A percentile compares a stretch with the other conserved stretches of the same genome.
Evolutionary conservation across 2,113 vertebrate genomes (phyloP).

Genomic region (Orcinus orca): DNA sequence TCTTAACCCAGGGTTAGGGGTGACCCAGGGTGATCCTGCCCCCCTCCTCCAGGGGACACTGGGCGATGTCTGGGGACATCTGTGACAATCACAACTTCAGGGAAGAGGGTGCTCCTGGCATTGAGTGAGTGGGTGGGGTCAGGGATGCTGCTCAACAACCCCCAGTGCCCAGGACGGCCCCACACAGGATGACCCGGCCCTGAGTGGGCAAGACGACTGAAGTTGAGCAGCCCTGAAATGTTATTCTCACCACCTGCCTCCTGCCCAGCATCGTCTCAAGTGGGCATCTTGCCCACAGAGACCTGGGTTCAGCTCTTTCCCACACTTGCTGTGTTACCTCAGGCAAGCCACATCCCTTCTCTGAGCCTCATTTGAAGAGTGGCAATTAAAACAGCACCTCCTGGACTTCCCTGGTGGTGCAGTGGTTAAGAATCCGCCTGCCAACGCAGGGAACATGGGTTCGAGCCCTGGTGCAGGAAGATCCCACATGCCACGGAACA

Average conservation of each 20-base stretch:
- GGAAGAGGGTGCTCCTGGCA: not conserved
- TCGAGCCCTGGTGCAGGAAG: no score
- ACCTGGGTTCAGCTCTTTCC: not conserved
- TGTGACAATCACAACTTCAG: no score
- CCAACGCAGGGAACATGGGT: no score
- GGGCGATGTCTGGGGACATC: not conserved
- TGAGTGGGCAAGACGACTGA: not conserved
- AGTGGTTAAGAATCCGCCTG: no score
- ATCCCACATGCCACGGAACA: no score
- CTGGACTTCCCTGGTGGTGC: no score
- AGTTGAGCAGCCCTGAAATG: not conserved
- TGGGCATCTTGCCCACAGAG: not conserved
- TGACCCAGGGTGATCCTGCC: rapidly evolving
- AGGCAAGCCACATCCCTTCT: not conserved
- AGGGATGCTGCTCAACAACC: rapidly evolving
- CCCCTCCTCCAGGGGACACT: not conserved
- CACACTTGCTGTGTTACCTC: not conserved
- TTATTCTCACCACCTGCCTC: not conserved
- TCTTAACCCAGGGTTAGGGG: not conserved
- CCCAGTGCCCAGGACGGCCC: rapidly evolving
- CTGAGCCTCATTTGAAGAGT: not conserved
- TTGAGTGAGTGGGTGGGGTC: not conserved
- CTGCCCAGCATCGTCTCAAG: not conserved
- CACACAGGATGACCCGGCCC: not conserved
- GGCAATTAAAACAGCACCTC: not conserved